Evolutionary conservation across 2,113 vertebrate genomes (phyloP), one percentile per base, ranked within the genome.

Genomic region (Passer domesticus): DNA sequence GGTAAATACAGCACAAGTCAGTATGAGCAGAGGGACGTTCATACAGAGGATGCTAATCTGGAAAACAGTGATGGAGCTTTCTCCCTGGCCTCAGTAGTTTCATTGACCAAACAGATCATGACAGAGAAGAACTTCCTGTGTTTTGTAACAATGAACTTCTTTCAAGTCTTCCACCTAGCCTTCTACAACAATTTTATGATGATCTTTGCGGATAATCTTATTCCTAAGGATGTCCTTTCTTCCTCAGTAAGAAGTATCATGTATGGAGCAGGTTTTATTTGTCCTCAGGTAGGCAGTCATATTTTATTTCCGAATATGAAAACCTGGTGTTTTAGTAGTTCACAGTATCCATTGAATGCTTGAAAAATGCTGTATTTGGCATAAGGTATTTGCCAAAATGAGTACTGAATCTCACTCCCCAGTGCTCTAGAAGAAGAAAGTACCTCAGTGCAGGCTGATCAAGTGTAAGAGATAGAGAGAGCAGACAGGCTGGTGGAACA

Each of bases 171-270:
- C 95, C 98, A 98, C 89, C 85, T 98, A 58, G 97, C 98, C 16
- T 98, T 99, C 96, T 98, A 98, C 85, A 99, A 91, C 96, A 99
- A 99, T 97, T 99, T 99, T 83, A 98, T 98, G 96, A 98, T 99
- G 95, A 99, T 99, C 91, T 99, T 99, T 86, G 94, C 96, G 0
- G 99, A 99, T 85, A 98, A 98, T 84, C 98, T 99, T 79, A 98
- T 99, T 94, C 99, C 98, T 19, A 94, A 85, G 22, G 89, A 98
- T 62, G 96, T 95, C 72, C 98, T 99, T 74, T 98, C 98, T 19
- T 97, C 98, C 12, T 94, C 98, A 58, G 10, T 98, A 56, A 98
- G 98, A 96, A 99, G 98, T 76, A 8, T 99, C 90, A 98, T 99
- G 98, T 99, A 99, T 4, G 98, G 98, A 94, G 98, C 98, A 14